These are phyloP conservation scores for Danio jaintianensis DNA, from an alignment of 2,797 vertebrate species.

Conservation along the genomic window DNA sequence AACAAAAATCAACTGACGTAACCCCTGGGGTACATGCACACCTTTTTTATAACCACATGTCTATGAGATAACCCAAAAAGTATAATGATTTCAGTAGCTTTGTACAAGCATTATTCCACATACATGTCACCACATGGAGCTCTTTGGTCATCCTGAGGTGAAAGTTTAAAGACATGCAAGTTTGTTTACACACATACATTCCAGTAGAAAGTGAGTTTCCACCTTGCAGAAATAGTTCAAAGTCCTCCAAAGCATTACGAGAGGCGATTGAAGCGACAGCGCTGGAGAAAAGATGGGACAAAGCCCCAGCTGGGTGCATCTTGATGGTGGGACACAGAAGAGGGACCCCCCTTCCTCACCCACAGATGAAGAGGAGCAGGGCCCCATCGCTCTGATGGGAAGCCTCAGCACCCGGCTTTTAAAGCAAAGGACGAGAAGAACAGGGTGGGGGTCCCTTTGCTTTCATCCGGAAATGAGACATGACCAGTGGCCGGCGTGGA, in stretches of 20 bases:
- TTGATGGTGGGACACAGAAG: constrained; percentile 58
- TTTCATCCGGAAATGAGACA: constrained; percentile 56
- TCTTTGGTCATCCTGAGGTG: neutral
- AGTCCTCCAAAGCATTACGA: neutral
- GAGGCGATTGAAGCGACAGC: constrained; percentile 5
- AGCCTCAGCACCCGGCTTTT: constrained; percentile 38
- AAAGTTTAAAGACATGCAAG: neutral
- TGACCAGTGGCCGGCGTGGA: constrained; percentile 23
- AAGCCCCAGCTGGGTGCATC: constrained; percentile 6
- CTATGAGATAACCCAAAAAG: neutral
- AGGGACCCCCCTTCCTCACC: constrained; percentile 49
- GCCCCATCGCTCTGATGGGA: constrained; percentile 22
- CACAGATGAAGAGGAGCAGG: constrained; percentile 50
- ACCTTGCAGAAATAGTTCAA: neutral
- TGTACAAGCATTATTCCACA: neutral
- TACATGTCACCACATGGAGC: neutral
- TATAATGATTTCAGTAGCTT: neutral
- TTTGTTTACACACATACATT: neutral
- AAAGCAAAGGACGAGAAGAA: constrained; percentile 27
- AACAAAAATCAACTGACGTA: neutral
- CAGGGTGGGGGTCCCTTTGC: neutral
- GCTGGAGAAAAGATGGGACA: constrained; percentile 22
- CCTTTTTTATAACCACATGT: neutral
- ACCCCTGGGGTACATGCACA: neutral
- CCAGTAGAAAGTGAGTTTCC: constrained; percentile 2